These are phyloP conservation scores for Ceuthmochares aereus DNA, from an alignment of 2,113 vertebrate species.

Conservation along the genomic window DNA sequence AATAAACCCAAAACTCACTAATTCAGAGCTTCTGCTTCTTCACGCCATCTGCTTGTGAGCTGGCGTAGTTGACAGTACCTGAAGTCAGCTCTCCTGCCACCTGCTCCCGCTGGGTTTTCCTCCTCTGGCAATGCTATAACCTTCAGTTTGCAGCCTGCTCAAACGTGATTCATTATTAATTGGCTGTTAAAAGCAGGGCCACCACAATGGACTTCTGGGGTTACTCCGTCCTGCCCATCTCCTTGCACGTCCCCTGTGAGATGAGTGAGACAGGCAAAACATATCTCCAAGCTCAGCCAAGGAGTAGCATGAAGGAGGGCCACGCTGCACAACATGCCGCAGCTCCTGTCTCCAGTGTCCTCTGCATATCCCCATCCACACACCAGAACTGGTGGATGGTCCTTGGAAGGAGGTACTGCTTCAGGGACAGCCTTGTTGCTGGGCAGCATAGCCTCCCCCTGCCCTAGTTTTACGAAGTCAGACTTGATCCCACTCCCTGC, in stretches of 20 bases:
- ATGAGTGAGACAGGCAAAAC: not conserved
- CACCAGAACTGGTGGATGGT: not conserved
- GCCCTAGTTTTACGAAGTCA: not conserved
- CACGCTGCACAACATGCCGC: accelerated
- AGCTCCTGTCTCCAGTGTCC: not conserved
- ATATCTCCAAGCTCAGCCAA: not conserved
- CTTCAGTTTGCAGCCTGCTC: constrained; percentile 10
- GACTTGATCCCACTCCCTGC: not conserved
- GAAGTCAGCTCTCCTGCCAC: constrained; percentile 19
- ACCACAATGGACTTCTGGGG: not conserved
- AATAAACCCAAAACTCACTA: not conserved
- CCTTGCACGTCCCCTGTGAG: accelerated
- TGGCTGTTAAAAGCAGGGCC: not conserved
- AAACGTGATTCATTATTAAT: not conserved
- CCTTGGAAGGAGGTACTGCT: not conserved
- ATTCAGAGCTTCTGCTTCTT: not conserved
- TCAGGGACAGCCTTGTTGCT: not conserved
- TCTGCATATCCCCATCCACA: accelerated
- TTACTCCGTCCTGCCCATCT: not conserved
- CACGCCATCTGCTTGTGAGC: not conserved
- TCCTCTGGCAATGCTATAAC: constrained; percentile 16
- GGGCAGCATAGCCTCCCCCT: not conserved
- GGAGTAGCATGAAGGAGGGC: not conserved
- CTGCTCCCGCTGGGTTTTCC: constrained; percentile 10
- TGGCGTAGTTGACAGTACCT: not conserved